Evolutionary conservation across 2,113 vertebrate species (phyloP).

Genomic region (Brachypodius melanocephalos): DNA sequence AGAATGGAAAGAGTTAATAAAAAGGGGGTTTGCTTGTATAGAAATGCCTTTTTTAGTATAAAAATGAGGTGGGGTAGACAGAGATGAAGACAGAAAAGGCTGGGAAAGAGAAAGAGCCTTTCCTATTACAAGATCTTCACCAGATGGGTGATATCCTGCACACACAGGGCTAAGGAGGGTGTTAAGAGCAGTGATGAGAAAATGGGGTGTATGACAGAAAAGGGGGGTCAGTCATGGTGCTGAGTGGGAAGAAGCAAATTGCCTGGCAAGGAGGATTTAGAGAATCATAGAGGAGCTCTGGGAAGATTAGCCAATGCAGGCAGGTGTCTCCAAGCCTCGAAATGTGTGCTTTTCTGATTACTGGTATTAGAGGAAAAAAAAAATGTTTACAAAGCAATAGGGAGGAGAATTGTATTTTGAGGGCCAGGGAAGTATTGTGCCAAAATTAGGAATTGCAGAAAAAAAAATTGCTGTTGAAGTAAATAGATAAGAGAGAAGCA

Average conservation of each 20-base stretch:
- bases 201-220: not conserved
- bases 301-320: constrained; percentile 2
- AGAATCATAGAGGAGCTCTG: not conserved
- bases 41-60: not conserved
- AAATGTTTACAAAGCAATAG: not conserved
- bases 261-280: not conserved
- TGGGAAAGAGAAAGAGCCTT: not conserved
- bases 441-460: not conserved
- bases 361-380: not conserved
- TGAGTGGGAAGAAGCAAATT: not conserved
- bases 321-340: not conserved
- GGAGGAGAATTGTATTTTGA: not conserved
- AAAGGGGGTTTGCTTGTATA: not conserved
- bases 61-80: not conserved
- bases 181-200: not conserved
- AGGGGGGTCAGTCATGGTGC: not conserved
- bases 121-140: not conserved
- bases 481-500: not conserved
- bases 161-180: accelerated
- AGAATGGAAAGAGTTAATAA: not conserved
- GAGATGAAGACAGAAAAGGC: not conserved
- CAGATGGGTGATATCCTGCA: not conserved
- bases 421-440: not conserved
- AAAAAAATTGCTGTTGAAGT: constrained; percentile 11
- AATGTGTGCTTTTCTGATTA: constrained; percentile 51